Conservation (phyloP, 2,888 invertebrate genomes). For the Zygogramma bicolorata region DNA sequence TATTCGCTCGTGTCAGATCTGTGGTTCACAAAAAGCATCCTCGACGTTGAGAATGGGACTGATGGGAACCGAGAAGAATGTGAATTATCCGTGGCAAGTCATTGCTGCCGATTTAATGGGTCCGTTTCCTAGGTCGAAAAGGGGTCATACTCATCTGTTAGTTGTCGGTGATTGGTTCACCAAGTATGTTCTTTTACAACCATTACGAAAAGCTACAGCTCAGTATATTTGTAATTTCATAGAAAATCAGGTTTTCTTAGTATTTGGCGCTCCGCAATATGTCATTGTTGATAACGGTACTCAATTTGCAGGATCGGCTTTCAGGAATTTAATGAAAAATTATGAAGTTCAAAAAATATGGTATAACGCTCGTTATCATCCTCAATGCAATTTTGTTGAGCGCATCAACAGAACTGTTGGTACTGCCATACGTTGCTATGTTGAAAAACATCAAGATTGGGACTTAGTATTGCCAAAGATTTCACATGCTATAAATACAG, state of each 20-base stretch:
- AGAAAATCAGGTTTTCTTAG: constrained; percentile 38
- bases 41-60: constrained; percentile 29
- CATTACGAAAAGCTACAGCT: constrained; percentile 20
- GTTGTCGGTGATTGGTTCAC: constrained; percentile 15
- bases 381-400: constrained; percentile 59
- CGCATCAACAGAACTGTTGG: constrained; percentile 53
- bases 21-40: constrained; percentile 36
- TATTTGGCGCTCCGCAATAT: constrained; percentile 34
- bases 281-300: constrained; percentile 32
- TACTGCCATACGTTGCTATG: constrained; percentile 47
- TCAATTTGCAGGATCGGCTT: constrained; percentile 27
- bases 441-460: constrained; percentile 36
- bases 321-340: too few species aligned
- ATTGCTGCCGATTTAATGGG: constrained; percentile 43
- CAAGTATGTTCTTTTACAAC: background rate
- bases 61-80: constrained; percentile 35
- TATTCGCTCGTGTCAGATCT: constrained; percentile 31
- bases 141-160: background rate
- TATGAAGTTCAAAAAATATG: constrained; percentile 44
- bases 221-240: constrained; percentile 27
- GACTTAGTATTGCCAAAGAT: constrained; percentile 22
- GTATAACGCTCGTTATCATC: constrained; percentile 53
- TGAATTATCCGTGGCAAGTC: constrained; percentile 39
- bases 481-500: constrained; percentile 39
- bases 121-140: constrained; percentile 31